A percentile compares a stretch with the other conserved stretches of the same genome.
Conservation (phyloP, 2,113 vertebrate species). For the Bubo scandiacus region DNA sequence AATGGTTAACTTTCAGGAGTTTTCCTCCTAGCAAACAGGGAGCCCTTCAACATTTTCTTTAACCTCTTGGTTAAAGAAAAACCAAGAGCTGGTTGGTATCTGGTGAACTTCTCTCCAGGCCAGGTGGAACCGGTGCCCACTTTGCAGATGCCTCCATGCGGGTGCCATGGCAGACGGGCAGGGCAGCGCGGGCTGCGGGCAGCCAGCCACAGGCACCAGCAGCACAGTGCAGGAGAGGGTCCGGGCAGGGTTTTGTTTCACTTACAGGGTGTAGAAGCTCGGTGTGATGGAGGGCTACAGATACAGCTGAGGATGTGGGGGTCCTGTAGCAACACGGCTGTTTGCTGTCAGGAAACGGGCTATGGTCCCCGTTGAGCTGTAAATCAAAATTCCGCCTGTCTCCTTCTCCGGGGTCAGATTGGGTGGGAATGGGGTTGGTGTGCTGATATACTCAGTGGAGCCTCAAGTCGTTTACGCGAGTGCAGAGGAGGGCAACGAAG, state of each 20-base stretch:
- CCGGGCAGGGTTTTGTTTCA: rapidly evolving
- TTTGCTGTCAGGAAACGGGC: background rate
- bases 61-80: slow-evolving; percentile 37
- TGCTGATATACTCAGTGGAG: background rate
- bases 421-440: background rate
- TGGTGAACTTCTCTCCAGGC: background rate
- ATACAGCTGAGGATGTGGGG: background rate
- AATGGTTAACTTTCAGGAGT: slow-evolving; percentile 38
- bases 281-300: background rate
- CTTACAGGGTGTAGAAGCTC: background rate
- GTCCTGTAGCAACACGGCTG: rapidly evolving
- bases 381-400: background rate
- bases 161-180: background rate
- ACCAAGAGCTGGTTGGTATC: background rate
- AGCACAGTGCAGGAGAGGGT: rapidly evolving
- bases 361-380: rapidly evolving
- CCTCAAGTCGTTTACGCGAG: background rate
- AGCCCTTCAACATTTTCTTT: background rate
- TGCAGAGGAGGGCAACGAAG: no score
- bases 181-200: rapidly evolving
- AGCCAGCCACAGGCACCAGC: background rate
- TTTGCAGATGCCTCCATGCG: background rate
- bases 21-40: background rate
- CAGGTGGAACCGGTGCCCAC: background rate
- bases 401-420: background rate